phyloP scores from a whole-genome alignment of 2,888 invertebrate genomes.

The Resseliella maxima region DNA sequence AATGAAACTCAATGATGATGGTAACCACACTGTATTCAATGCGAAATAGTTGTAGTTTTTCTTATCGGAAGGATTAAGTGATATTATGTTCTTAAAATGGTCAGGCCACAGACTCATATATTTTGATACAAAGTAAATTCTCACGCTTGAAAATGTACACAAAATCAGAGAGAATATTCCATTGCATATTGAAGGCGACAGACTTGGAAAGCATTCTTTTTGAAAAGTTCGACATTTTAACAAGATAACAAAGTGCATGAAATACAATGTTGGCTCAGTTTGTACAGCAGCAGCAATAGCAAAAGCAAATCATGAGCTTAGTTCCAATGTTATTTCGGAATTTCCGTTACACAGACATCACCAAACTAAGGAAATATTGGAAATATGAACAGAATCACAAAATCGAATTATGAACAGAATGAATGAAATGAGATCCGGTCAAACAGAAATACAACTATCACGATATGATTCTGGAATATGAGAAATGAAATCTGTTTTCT shows the following conservation, averaged over 20 bases:
- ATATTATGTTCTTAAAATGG: conserved; percentile 32
- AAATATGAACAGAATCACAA: not conserved
- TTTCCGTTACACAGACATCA: not conserved
- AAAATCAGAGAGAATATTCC: not conserved
- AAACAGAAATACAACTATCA: not conserved
- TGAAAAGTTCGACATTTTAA: not conserved
- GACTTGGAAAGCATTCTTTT: not conserved
- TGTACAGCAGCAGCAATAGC: not conserved
- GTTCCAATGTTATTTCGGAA: not conserved
- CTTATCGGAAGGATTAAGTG: not conserved
- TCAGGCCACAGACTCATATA: not conserved
- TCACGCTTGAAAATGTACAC: not conserved
- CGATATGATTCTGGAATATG: not conserved
- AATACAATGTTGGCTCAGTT: not conserved
- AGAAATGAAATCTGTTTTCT: not conserved
- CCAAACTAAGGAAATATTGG: not conserved
- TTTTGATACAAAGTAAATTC: conserved; percentile 35
- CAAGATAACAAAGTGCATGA: conserved; percentile 11
- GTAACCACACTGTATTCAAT: not conserved
- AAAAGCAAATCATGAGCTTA: not conserved
- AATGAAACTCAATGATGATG: not conserved
- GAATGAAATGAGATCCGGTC: not conserved
- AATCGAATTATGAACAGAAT: not conserved
- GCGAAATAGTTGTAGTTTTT: not conserved
- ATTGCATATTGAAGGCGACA: not conserved